Base-by-base conservation (phyloP, 2,888 invertebrate species). In the Epistrophella euchroma region DNA sequence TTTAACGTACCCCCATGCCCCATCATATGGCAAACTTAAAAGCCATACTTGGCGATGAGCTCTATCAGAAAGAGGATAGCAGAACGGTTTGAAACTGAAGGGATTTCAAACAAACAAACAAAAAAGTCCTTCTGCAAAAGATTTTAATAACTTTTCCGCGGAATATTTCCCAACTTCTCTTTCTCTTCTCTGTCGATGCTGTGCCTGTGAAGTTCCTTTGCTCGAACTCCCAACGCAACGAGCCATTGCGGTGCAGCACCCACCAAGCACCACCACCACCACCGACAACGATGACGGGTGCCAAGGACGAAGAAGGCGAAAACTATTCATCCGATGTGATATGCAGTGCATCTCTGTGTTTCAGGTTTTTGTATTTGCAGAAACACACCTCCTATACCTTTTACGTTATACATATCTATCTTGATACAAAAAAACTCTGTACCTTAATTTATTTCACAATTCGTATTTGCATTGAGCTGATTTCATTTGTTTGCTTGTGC, bases 111-210 rank as follows among this genome's bases (percentile, higher is more conserved):
- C 68, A 68, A 68, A 68, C 66, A 66, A 62, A 60, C 50, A 68
- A 75, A 80, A 60, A 70, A 60, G 47, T 37, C 40, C 56, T n/a
- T 25, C 52, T 62, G 81, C 76, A 76, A 76, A 80, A 85, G 85
- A 85, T 85, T 85, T 85, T 85, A 85, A 85, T 85, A 81, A 85
- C 74, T 81, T 81, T 85, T 76, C 81, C 85, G 85, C 81, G 81
- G 76, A 75, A 81, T 47, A 81, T 72, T 80, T 81, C 45, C 64
- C 66, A 47, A 55, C 66, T 68, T 47, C 10, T 47, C 9, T 47
- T 19, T 32, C 66, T 68, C 40, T 7, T 47, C 9, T 47, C 32
- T 32, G 32, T 47, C 9, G 64, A 47, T 66, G 32, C 3, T n/a
- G n/a, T n/a, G n/a, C n/a, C 13, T 47, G 47, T 66, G 64, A 66